phyloP scores from a whole-genome alignment of 2,113 vertebrate genomes.

The Perca flavescens region DNA sequence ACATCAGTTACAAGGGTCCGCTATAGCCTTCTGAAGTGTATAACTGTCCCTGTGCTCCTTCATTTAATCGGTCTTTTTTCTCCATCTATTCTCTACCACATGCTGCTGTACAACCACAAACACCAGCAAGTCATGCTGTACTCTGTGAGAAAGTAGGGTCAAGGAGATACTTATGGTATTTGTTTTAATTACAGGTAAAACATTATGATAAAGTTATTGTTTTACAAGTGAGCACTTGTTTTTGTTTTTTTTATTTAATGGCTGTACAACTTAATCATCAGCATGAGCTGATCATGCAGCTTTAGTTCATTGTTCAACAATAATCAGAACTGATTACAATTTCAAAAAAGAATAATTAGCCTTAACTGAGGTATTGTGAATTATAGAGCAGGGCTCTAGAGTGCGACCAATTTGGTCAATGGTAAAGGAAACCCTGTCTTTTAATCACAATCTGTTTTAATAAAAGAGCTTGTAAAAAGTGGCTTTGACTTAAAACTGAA shows the following conservation, averaged over 20 bases:
- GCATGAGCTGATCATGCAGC: slow-evolving; percentile 6
- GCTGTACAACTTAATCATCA: slow-evolving; percentile 5
- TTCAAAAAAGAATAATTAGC: not conserved
- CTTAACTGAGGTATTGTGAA: not conserved
- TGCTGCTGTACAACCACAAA: slow-evolving; percentile 6
- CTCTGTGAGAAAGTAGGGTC: slow-evolving; percentile 10
- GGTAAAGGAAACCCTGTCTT: too few species aligned
- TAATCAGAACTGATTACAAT: slow-evolving; percentile 7
- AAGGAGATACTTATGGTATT: slow-evolving; percentile 17
- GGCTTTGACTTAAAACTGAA: too few species aligned
- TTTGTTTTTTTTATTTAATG: not conserved
- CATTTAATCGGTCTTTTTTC: slow-evolving; percentile 50
- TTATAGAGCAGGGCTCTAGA: too few species aligned
- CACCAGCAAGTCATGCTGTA: slow-evolving; percentile 12
- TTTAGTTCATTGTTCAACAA: slow-evolving; percentile 10
- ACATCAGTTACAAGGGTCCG: slow-evolving; percentile 58
- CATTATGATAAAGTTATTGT: not conserved
- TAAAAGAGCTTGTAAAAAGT: too few species aligned
- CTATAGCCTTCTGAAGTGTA: slow-evolving; percentile 54
- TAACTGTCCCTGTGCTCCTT: slow-evolving; percentile 58
- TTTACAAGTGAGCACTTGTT: not conserved
- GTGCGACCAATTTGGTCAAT: too few species aligned
- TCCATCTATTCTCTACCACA: slow-evolving; percentile 10
- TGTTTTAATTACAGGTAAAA: not conserved
- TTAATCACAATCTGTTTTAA: too few species aligned